These are phyloP conservation scores for Metopolophium dirhodum DNA, from an alignment of 1,140 invertebrate species.

Conservation along the genomic window DNA sequence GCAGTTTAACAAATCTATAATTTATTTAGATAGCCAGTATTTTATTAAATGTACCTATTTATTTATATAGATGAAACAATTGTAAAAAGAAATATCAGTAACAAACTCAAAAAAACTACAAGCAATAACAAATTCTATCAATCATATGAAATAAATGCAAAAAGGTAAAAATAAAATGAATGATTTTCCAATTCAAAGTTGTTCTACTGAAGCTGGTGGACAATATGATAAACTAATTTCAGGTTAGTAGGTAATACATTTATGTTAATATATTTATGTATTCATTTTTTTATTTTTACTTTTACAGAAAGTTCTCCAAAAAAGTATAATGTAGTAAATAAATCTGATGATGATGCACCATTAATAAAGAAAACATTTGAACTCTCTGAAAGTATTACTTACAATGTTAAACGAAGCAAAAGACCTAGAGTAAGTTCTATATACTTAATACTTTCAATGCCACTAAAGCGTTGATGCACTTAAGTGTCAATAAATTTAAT, in stretches of 20 bases:
- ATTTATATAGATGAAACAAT: conserved; percentile 61
- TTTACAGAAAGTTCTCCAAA: conserved; percentile 23
- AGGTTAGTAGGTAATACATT: neutral
- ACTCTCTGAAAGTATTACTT: neutral
- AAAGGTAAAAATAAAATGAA: conserved; percentile 46
- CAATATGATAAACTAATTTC: conserved; percentile 15
- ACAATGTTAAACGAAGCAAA: conserved; percentile 42
- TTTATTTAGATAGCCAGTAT: neutral
- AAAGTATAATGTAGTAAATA: conserved; percentile 36
- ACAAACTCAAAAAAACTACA: conserved; percentile 69
- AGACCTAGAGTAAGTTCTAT: conserved; percentile 44
- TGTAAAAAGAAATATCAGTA: conserved; percentile 59
- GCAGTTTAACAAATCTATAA: conserved; percentile 61
- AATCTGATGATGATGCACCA: conserved; percentile 37
- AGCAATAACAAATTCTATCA: conserved; percentile 71
- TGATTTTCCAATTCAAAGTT: conserved; percentile 42
- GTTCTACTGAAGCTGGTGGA: conserved; percentile 28
- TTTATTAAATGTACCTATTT: neutral
- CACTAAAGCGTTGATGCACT: neutral
- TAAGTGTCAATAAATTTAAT: neutral
- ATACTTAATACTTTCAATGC: neutral
- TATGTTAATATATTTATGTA: too few species aligned
- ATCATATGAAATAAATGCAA: conserved; percentile 63
- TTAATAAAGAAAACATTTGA: conserved; percentile 39
- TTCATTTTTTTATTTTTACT: neutral